Percentiles rank a stretch among this genome's conserved stretches.
These are phyloP conservation scores for Otolemur garnettii DNA, from an alignment of 2,113 vertebrate species.

Conservation along the genomic window DNA sequence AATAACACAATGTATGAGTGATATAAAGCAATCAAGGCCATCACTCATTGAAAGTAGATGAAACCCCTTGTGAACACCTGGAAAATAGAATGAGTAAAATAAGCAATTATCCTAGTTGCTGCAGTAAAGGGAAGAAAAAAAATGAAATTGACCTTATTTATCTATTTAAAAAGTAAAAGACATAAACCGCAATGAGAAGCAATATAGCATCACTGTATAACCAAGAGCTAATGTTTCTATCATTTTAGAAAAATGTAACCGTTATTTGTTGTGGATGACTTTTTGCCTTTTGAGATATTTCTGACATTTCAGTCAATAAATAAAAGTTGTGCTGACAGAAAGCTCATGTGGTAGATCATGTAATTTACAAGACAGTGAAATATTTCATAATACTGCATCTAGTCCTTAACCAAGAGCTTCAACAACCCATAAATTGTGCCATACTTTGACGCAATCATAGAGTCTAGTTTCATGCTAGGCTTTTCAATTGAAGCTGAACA, in stretches of 20 bases:
- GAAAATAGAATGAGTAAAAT: constrained; percentile 10
- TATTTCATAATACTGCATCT: constrained; percentile 68
- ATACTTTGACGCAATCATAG: constrained; percentile 77
- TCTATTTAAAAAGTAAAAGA: constrained; percentile 75
- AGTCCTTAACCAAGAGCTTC: constrained; percentile 66
- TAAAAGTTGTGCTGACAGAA: constrained; percentile 81
- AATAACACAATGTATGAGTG: neutral
- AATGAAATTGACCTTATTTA: constrained; percentile 35
- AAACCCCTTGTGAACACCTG: constrained; percentile 21
- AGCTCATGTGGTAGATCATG: constrained; percentile 61
- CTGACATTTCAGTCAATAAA: constrained; percentile 86
- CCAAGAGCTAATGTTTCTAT: constrained; percentile 56
- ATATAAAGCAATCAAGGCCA: neutral
- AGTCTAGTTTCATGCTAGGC: constrained; percentile 69
- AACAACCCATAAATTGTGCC: constrained; percentile 78
- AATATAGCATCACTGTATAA: constrained; percentile 75
- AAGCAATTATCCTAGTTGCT: constrained; percentile 11
- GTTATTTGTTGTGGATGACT: constrained; percentile 78
- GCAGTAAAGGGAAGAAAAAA: neutral
- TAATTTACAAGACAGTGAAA: constrained; percentile 80
- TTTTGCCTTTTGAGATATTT: constrained; percentile 76
- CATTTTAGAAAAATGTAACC: constrained; percentile 80
- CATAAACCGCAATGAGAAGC: constrained; percentile 77
- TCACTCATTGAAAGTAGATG: neutral
- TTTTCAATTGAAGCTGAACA: constrained; percentile 70